Conservation (phyloP, 2,797 vertebrate species). For the Spea hammondii region DNA sequence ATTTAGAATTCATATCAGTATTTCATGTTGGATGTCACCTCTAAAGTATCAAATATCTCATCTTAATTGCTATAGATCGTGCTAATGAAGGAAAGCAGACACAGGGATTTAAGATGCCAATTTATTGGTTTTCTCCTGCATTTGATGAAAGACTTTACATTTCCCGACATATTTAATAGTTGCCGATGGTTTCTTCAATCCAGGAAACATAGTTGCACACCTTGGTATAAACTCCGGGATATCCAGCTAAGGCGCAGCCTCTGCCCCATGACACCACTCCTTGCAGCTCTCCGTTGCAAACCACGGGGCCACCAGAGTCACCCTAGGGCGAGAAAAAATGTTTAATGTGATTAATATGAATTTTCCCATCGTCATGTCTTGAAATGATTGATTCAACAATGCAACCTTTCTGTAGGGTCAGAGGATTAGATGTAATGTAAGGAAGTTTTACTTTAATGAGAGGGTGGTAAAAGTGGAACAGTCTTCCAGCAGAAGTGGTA, state of each 20-base stretch:
- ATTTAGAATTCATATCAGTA: no score
- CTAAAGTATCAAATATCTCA: no score
- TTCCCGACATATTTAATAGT: conserved; percentile 4
- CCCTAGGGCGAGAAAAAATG: conserved; percentile 62
- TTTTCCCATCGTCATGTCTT: no score
- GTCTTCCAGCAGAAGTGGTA: no score
- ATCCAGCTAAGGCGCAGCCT: conserved; percentile 71
- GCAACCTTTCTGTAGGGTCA: no score
- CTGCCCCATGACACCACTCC: conserved; percentile 84
- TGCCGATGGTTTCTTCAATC: conserved; percentile 69
- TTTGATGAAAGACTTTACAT: background rate
- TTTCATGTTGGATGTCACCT: no score
- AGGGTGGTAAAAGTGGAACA: no score
- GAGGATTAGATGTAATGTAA: no score
- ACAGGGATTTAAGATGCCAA: background rate
- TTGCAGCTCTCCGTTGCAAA: conserved; percentile 75
- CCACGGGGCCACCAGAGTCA: conserved; percentile 82
- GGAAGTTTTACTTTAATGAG: no score
- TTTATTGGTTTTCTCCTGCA: background rate
- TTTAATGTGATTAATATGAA: no score
- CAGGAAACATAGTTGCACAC: conserved; percentile 78
- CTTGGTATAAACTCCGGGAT: conserved; percentile 80
- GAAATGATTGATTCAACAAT: no score
- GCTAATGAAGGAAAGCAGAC: background rate
- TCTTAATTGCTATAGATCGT: no score